Evolutionary conservation across 2,888 invertebrate genomes (phyloP).

Genomic region (Oeneis ivallda): DNA sequence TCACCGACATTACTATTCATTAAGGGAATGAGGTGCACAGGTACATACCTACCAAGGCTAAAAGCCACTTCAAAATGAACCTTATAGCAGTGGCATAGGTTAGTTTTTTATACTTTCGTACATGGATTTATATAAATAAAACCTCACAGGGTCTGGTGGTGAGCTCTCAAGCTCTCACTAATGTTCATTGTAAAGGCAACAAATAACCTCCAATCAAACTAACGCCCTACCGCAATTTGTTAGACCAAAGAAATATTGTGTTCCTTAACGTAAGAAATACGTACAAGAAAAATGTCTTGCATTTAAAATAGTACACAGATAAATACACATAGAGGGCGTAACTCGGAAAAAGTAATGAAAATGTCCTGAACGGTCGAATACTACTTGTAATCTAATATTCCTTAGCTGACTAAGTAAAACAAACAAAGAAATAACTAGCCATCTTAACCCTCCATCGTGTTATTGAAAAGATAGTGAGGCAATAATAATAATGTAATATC

Average conservation of each 20-base stretch:
- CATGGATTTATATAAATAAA: slow-evolving; percentile 31
- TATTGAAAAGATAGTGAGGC: too few relatives aligned
- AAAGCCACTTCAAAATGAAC: slow-evolving; percentile 30
- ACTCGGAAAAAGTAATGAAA: not conserved
- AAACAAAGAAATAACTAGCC: too few relatives aligned
- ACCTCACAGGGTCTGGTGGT: slow-evolving; percentile 38
- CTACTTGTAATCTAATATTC: too few relatives aligned
- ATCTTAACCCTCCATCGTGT: too few relatives aligned
- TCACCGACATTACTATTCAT: slow-evolving; percentile 41
- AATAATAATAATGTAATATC: too few relatives aligned
- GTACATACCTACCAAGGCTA: slow-evolving; percentile 20
- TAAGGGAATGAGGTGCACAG: slow-evolving; percentile 38
- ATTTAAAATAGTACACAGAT: slow-evolving; percentile 23
- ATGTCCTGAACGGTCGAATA: too few relatives aligned
- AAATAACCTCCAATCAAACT: slow-evolving; percentile 78
- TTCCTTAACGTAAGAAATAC: slow-evolving; percentile 58
- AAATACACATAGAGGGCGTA: not conserved
- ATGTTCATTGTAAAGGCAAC: slow-evolving; percentile 78
- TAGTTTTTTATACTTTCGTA: slow-evolving; percentile 31
- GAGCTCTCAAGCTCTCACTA: slow-evolving; percentile 52
- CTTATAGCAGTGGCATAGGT: slow-evolving; percentile 25
- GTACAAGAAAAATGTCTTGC: slow-evolving; percentile 43
- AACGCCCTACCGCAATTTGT: slow-evolving; percentile 77
- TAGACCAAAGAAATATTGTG: slow-evolving; percentile 72
- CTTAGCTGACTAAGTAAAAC: too few relatives aligned